A percentile compares a stretch with the other conserved stretches of the same genome.
phyloP scores from a whole-genome alignment of 2,888 invertebrate genomes.

The Barypeithes pellucidus region DNA sequence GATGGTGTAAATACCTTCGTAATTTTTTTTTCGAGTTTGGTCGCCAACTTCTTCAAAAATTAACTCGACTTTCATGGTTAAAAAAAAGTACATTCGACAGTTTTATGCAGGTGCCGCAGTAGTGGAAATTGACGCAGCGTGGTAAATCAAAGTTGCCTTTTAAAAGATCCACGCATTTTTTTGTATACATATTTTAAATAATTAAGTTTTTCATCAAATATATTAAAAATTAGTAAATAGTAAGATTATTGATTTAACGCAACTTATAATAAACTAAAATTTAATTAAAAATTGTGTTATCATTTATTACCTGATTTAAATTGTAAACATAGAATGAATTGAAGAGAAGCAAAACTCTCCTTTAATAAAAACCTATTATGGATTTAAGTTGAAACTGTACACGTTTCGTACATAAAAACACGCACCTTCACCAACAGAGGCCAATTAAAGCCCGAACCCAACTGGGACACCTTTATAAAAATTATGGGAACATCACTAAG shows the following conservation, averaged over 20 bases:
- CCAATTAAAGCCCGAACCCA: too few relatives aligned
- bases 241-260: constrained; percentile 11
- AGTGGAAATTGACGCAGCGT: not conserved
- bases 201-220: constrained; percentile 15
- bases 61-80: not conserved
- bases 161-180: not conserved
- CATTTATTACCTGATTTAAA: not conserved
- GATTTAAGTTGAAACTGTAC: too few relatives aligned
- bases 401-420: too few relatives aligned
- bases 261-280: constrained; percentile 11
- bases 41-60: not conserved
- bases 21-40: not conserved
- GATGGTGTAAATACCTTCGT: constrained; percentile 7
- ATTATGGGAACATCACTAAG: too few relatives aligned
- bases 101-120: constrained; percentile 6
- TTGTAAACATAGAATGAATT: too few relatives aligned
- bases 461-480: too few relatives aligned
- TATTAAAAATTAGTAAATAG: constrained; percentile 21
- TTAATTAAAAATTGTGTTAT: constrained; percentile 11
- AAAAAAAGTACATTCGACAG: not conserved
- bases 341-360: too few relatives aligned
- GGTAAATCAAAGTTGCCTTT: constrained; percentile 10
- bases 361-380: too few relatives aligned
- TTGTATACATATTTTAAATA: constrained; percentile 12
- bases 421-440: too few relatives aligned